These are phyloP conservation scores for Otus scops DNA, from an alignment of 2,797 vertebrate species.

Conservation along the genomic window DNA sequence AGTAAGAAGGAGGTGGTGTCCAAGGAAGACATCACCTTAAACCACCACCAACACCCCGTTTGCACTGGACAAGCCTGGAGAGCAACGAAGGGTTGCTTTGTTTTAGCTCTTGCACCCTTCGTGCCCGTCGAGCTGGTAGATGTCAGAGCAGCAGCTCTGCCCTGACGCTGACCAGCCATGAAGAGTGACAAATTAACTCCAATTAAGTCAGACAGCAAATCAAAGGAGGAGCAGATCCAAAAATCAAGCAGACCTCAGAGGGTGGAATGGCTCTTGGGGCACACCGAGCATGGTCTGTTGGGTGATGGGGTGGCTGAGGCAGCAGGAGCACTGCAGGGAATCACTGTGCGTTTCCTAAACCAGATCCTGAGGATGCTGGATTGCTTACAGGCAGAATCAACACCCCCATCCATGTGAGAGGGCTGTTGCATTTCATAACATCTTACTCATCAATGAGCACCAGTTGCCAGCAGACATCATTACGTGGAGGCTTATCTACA, in stretches of 20 bases:
- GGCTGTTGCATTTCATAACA: background rate
- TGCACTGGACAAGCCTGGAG: background rate
- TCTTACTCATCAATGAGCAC: background rate
- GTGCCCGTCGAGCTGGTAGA: background rate
- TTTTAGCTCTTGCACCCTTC: background rate
- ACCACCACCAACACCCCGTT: fast-evolving
- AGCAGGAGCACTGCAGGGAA: background rate
- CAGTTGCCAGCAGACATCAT: fast-evolving
- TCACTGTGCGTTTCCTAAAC: background rate
- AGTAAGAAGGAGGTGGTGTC: background rate
- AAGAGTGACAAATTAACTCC: background rate
- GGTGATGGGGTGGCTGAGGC: background rate
- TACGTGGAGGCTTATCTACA: fast-evolving
- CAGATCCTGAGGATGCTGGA: background rate
- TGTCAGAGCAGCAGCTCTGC: background rate
- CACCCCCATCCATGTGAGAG: fast-evolving
- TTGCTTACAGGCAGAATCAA: background rate
- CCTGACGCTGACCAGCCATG: background rate
- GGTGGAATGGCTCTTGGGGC: background rate
- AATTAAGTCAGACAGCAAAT: background rate
- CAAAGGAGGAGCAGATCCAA: background rate
- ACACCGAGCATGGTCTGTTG: fast-evolving
- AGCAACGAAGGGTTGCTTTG: fast-evolving
- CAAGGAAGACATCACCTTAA: background rate
- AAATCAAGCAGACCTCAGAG: background rate